Evolutionary conservation across 1,140 invertebrate genomes (phyloP), one percentile per base, ranked within the genome.

Genomic region (Drosophila ercepeae): DNA sequence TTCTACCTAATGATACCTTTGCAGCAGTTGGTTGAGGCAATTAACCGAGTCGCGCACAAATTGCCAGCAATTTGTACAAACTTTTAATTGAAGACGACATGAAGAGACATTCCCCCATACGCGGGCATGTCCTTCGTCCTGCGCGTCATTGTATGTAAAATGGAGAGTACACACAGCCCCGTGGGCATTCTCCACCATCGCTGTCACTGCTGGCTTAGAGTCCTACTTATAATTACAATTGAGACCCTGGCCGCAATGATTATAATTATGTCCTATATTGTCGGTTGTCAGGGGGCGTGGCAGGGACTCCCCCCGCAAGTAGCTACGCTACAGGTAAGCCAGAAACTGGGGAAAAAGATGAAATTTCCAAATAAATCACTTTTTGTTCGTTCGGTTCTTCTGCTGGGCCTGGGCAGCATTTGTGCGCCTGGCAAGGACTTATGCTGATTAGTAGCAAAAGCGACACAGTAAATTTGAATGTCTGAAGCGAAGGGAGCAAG

Each of bases 381-480:
- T 76, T 75, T 72, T 70, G 68, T 70, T 51, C 69, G 67, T 39
- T 39, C 14, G 55, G 39, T 21, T 21, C 49, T 39, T 50, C 46
- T 18, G 25, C 25, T 27, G 5, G 6, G 27, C 7, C 55, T 34
- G 64, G 70, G 54, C 76, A 75, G 72, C 49, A 53, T 65, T 69
- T 58, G 71, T 59, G 49, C 46, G 55, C 55, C 49, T 69, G 72
- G 69, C 67, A 76, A 69, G 81, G 81, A 84, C 81, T 84, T 84
- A 84, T 84, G 81, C 81, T 84, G 81, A 84, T 84, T 84, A 84
- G 81, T 84, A 86, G 57, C 39, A 81, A 84, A 84, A 84, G 81
- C 82, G 81, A 81, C 81, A 86, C 81, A 86, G 81, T 81, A 84
- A 81, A 86, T 86, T 84, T 81, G 72, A 84, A 75, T 86, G 81